Conservation (phyloP, 1,140 invertebrate genomes). For the Riptortus pedestris region DNA sequence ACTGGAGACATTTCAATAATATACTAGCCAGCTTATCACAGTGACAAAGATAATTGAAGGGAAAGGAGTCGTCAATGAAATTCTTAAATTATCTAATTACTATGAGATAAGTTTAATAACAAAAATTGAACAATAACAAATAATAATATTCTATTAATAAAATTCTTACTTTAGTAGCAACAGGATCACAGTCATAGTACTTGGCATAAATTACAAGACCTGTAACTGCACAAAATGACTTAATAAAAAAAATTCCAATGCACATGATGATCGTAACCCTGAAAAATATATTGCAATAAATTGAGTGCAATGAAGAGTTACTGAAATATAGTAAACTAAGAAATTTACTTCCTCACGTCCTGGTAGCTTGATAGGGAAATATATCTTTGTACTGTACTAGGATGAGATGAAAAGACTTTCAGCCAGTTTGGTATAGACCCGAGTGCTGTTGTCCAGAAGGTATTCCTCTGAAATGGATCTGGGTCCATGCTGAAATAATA, state of each 20-base stretch:
- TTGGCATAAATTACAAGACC: conserved; percentile 69
- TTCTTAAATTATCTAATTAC: too few species aligned
- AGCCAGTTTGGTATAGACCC: conserved; percentile 72
- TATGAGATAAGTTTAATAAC: too few species aligned
- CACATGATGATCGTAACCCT: conserved; percentile 34
- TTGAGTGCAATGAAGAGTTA: too few species aligned
- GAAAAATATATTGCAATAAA: neutral
- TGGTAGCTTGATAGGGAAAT: conserved; percentile 57
- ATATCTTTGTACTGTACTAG: conserved; percentile 79
- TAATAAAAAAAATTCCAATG: conserved; percentile 38
- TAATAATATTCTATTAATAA: too few species aligned
- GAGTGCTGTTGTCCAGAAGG: conserved; percentile 66
- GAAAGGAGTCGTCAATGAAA: too few species aligned
- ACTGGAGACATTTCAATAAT: too few species aligned
- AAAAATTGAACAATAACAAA: too few species aligned
- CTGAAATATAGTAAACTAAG: too few species aligned
- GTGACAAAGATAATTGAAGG: too few species aligned
- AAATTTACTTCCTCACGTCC: conserved; percentile 52
- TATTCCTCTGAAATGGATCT: conserved; percentile 61
- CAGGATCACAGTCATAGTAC: conserved; percentile 65
- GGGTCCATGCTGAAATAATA: conserved; percentile 48
- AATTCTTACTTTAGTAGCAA: conserved; percentile 44
- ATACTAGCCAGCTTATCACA: too few species aligned
- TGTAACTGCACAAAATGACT: conserved; percentile 48
- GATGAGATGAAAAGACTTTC: conserved; percentile 71